Percentiles rank a stretch among this genome's conserved stretches.
Conservation (phyloP, 2,113 vertebrate species). For the Catagonus wagneri region DNA sequence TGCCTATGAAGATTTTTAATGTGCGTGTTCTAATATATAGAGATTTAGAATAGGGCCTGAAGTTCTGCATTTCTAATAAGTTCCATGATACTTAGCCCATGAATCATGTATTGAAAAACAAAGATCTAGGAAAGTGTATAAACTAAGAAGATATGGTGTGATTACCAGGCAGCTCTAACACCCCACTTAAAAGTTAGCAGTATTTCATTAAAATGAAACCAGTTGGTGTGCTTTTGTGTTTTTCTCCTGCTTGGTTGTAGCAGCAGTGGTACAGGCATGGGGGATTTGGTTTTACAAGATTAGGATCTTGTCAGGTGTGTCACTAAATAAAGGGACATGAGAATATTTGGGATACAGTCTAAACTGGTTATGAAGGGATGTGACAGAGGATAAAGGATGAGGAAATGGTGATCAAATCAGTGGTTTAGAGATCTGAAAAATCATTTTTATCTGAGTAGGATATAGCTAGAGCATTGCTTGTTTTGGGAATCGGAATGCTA, state of each 20-base stretch:
- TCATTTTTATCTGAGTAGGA: background rate
- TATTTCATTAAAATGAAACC: slow-evolving; percentile 36
- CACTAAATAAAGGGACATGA: background rate
- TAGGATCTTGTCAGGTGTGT: background rate
- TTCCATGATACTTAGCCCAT: background rate
- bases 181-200: background rate
- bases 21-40: background rate
- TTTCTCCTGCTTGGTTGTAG: background rate
- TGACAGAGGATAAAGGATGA: background rate
- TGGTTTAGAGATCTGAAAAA: background rate
- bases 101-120: background rate
- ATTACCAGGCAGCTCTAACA: background rate
- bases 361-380: background rate
- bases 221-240: background rate
- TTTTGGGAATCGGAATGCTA: background rate
- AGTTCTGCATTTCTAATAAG: background rate
- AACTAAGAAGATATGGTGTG: background rate
- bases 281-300: background rate
- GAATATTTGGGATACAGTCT: background rate
- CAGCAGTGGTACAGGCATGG: background rate
- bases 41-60: background rate
- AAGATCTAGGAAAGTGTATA: background rate
- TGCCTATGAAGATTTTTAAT: background rate
- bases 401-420: background rate
- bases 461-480: background rate